Base-by-base conservation (phyloP, 2,797 vertebrate species). In the Sebastes ruberrimus region DNA sequence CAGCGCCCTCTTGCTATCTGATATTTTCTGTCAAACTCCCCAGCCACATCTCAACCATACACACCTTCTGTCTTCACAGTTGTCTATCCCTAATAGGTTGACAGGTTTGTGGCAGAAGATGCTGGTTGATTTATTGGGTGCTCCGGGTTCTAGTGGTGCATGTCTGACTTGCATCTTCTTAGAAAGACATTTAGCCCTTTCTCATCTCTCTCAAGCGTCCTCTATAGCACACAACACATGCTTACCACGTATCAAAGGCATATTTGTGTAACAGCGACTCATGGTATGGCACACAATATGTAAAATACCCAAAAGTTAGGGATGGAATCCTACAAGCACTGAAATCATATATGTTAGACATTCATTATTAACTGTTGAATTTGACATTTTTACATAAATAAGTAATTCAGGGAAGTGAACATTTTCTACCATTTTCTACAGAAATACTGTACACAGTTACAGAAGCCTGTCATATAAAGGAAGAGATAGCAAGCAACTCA, bases 81-180 rank as follows among this genome's bases (percentile, higher is more conserved):
- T 88, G 90, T 95, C 89, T 90, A 82, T 90, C 81, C 88, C 87
- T 92, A 94, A 94, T 94, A 94, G 89, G 91, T 73, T 92, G 93
- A 94, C 92, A 91, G 90, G 88, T 93, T 89, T 89, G 90, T 93
- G 93, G 87, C 90, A 83, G 89, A 85, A 77, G 91, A 93, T 85
- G 88, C 89, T 80, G 83, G 57, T 89, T 95, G 94, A 95, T 96
- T 95, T 95, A 95, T 95, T 92, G 89, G 90, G 60, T 87, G 82
- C 84, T 89, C 84, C 73, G 57, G 81, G 85, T 94, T 89, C 89
- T 90, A 83, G 86, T 86, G 84, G 87, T 87, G 91, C 92, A 86
- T 93, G 86, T 89, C 85, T 88, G 88, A 86, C 90, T 92, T 87
- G 81, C 83, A 90, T 88, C 90, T 88, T 90, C 84, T 80, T 79